Evolutionary conservation across 2,888 invertebrate species (phyloP).

Genomic region (Ernsta delagoae): DNA sequence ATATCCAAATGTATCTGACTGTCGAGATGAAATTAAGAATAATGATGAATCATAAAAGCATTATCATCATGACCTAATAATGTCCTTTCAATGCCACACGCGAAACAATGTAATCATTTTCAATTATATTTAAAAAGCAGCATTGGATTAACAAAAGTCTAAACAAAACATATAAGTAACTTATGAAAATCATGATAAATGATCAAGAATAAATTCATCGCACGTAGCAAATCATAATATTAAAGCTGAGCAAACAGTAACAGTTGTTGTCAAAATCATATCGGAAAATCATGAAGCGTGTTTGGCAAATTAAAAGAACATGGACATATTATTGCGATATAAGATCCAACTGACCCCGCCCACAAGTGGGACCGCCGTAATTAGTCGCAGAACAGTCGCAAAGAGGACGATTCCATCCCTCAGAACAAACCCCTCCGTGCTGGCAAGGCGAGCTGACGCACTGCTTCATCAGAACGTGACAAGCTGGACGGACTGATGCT

Average conservation of each 20-base stretch:
- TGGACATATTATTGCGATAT: neutral
- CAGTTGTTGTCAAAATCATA: too few relatives aligned
- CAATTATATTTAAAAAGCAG: neutral
- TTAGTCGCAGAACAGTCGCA: slow-evolving; percentile 97
- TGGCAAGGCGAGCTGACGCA: slow-evolving; percentile 95
- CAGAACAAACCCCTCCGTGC: slow-evolving; percentile 94
- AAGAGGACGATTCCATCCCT: slow-evolving; percentile 97
- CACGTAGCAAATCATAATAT: slow-evolving; percentile 1
- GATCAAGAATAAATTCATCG: neutral
- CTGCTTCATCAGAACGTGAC: slow-evolving; percentile 92
- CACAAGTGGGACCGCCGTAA: slow-evolving; percentile 96
- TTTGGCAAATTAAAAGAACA: slow-evolving; percentile 3
- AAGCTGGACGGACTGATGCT: slow-evolving; percentile 96
- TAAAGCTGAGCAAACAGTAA: neutral
- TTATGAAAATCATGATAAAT: too few relatives aligned
- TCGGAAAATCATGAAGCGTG: too few relatives aligned
- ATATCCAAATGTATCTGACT: neutral
- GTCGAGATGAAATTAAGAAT: neutral
- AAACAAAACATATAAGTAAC: too few relatives aligned
- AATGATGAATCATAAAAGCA: neutral
- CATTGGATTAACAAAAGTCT: too few relatives aligned
- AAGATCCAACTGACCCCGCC: slow-evolving; percentile 86
- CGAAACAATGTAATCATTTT: slow-evolving; percentile 5
- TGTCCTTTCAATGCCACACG: slow-evolving; percentile 8
- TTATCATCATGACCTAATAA: slow-evolving; percentile 2